Evolutionary conservation across 1,140 invertebrate genomes (phyloP).

Genomic region (Steinernema feltiae): DNA sequence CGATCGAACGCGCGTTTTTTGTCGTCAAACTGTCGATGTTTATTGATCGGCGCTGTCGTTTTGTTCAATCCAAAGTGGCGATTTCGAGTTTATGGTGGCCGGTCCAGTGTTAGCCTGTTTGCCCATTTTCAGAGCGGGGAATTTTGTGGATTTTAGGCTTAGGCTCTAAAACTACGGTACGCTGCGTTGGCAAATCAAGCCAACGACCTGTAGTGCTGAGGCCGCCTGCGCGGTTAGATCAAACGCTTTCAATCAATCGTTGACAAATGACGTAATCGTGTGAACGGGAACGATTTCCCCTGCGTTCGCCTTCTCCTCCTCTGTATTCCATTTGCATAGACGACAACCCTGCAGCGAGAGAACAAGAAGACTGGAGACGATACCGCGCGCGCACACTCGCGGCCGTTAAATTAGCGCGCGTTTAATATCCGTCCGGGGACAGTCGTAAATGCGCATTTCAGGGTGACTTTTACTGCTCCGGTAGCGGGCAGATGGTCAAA

Average conservation of each 20-base stretch:
- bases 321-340: background rate
- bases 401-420: constrained; percentile 11
- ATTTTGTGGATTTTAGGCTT: no score
- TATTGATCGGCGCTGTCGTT: background rate
- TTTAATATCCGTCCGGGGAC: constrained; percentile 5
- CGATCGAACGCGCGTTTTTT: constrained; percentile 14
- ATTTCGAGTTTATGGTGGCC: background rate
- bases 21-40: background rate
- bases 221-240: background rate
- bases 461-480: constrained; percentile 1
- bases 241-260: background rate
- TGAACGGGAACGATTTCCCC: constrained; percentile 3
- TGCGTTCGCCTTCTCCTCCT: background rate
- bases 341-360: background rate
- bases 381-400: no score
- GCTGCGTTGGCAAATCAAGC: no score
- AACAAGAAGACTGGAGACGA: no score
- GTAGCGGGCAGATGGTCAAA: background rate
- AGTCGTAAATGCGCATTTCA: background rate
- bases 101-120: background rate
- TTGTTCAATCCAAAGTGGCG: background rate
- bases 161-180: no score
- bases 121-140: no score
- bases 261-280: constrained; percentile 11
- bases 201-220: background rate